Base-by-base conservation (phyloP, 2,797 vertebrate species). In the Gymnothorax javanicus region DNA sequence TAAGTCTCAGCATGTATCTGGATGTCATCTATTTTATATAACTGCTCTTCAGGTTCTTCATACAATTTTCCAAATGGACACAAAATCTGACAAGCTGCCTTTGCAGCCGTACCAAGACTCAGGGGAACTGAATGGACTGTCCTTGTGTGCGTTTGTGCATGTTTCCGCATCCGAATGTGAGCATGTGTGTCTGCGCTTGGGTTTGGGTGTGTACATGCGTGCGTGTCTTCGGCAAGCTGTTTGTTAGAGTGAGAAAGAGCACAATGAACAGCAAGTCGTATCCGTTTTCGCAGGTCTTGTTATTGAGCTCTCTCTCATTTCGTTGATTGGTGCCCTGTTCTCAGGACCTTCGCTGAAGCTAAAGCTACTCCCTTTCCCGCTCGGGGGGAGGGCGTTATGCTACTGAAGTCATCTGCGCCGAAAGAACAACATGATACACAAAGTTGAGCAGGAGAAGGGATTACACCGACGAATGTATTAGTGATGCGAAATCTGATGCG, bases 301-400 rank as follows among this genome's bases (percentile, higher is more conserved):
- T 75, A 88, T 85, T 67, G 79, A 77, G 67, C 84, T 9, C 50
- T 57, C 52, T 83, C 17, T 20, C 81, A 82, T 69, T 83, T 69
- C 62, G 88, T 69, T 87, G 64, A 86, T 54, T 23, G 67, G 15
- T 69, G 60, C 71, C 87, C 83, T 85, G 58, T 86, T 88, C 86
- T 71, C 84, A 85, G 81, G 86, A 86, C 87, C 87, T 86, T 87
- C 60, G 89, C 89, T 69, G 64, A 81, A 62, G 27, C 82, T 85
- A 87, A 77, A 73, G 89, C 84, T 17, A 50, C 73, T 87, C 84
- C 62, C 54, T 20, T 81, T 87, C 75, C 62, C 86, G 75, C 83
- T 58, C 64, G 33, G 83, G 56, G 82, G 86, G 83, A 17, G 75
- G 43, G 86, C 4, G 33, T 56, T 59, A 20, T 27, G 69, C 81